phyloP scores from a whole-genome alignment of 2,113 vertebrate genomes.

The Clarias batrachus region DNA sequence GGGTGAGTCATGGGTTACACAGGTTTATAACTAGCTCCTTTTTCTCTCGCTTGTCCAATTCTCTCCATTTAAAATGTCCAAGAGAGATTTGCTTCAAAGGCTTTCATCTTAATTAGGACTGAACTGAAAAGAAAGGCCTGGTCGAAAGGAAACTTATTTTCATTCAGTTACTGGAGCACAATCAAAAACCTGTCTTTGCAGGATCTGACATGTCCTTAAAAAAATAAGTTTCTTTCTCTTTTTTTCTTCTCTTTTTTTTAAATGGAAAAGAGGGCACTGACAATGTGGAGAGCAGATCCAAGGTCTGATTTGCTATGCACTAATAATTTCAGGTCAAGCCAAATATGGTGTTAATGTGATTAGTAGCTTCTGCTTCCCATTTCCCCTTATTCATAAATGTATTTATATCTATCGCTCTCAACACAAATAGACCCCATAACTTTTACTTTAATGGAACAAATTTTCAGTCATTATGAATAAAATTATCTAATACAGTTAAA shows the following conservation, averaged over 20 bases:
- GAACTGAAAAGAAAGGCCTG: slow-evolving; percentile 55
- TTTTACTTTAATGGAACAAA: neutral
- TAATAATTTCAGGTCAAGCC: slow-evolving; percentile 52
- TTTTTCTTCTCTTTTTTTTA: slow-evolving; percentile 42
- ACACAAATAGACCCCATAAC: neutral
- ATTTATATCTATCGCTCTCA: neutral
- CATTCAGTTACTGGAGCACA: slow-evolving; percentile 49
- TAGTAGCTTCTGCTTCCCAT: neutral
- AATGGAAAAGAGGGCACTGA: slow-evolving; percentile 40
- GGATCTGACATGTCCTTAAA: slow-evolving; percentile 41
- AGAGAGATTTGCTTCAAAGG: slow-evolving; percentile 51
- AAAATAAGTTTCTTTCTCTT: slow-evolving; percentile 43
- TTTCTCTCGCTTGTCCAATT: slow-evolving; percentile 1
- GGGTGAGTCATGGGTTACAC: slow-evolving; percentile 11
- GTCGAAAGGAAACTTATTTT: slow-evolving; percentile 61
- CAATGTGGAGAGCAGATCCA: slow-evolving; percentile 20
- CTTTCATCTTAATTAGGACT: slow-evolving; percentile 63
- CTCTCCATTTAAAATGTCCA: slow-evolving; percentile 45
- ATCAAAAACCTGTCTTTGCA: slow-evolving; percentile 52
- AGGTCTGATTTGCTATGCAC: slow-evolving; percentile 45
- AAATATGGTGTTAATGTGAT: slow-evolving; percentile 13
- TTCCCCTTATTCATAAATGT: neutral
- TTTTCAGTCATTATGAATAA: slow-evolving; percentile 12
- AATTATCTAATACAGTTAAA: slow-evolving; percentile 1
- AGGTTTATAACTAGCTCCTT: slow-evolving; percentile 15